These are phyloP conservation scores for Oscheius onirici DNA, from an alignment of 2,888 invertebrate species.

Conservation along the genomic window DNA sequence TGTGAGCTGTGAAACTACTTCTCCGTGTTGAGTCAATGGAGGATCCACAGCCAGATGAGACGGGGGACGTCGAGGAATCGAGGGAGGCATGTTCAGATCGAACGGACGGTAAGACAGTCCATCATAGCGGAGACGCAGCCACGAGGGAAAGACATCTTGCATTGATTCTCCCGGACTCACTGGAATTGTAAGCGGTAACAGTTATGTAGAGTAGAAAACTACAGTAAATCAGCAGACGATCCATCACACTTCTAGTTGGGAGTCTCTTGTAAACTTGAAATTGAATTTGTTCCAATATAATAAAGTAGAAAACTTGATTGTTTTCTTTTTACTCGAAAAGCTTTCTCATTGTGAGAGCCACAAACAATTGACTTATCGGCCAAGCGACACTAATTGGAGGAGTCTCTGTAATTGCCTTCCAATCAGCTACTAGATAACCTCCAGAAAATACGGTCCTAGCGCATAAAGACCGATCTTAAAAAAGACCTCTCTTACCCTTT, in stretches of 20 bases:
- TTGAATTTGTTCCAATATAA: no score
- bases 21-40: slow-evolving; percentile 24
- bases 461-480: no score
- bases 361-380: no score
- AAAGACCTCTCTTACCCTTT: no score
- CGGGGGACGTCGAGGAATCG: slow-evolving; percentile 8
- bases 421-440: neutral
- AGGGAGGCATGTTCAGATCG: slow-evolving; percentile 30
- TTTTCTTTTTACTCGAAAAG: no score
- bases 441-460: neutral
- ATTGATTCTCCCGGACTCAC: slow-evolving; percentile 22
- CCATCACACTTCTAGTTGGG: neutral
- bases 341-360: no score
- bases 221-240: slow-evolving; percentile 15
- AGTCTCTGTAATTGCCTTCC: neutral
- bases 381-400: no score
- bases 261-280: no score
- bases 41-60: slow-evolving; percentile 6
- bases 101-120: slow-evolving; percentile 20
- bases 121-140: slow-evolving; percentile 30
- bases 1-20: slow-evolving; percentile 9
- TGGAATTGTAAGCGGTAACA: neutral
- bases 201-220: neutral
- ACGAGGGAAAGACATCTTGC: slow-evolving; percentile 24
- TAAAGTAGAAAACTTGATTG: no score